phyloP scores from a whole-genome alignment of 2,888 invertebrate genomes.

The Zhuqinia jingwanae region DNA sequence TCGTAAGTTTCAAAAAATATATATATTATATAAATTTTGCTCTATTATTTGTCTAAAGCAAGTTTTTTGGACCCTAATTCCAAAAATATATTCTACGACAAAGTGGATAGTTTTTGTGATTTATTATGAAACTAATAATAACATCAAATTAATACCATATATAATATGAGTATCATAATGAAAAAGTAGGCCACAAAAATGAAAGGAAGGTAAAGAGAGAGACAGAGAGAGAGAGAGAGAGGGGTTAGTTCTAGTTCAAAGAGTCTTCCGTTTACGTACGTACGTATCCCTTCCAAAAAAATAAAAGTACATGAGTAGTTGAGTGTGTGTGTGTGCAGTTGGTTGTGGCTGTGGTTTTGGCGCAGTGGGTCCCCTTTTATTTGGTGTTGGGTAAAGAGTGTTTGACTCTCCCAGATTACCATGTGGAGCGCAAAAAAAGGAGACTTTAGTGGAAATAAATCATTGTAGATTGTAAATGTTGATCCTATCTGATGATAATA shows the following conservation, averaged over 20 bases:
- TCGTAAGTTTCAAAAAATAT: constrained; percentile 57
- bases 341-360: background rate
- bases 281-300: too few species aligned
- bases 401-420: constrained; percentile 10
- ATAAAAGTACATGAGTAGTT: too few species aligned
- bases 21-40: constrained; percentile 2
- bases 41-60: too few species aligned
- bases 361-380: constrained; percentile 1
- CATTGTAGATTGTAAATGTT: constrained; percentile 52
- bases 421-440: constrained; percentile 16
- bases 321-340: background rate
- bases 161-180: background rate
- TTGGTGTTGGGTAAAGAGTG: background rate
- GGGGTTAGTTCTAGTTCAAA: constrained; percentile 5
- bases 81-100: background rate
- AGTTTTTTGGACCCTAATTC: too few species aligned
- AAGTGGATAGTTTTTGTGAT: constrained; percentile 11
- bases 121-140: constrained; percentile 32
- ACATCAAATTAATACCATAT: constrained; percentile 5
- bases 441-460: constrained; percentile 46
- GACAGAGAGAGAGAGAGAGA: background rate
- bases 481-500: constrained; percentile 60
- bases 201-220: background rate
- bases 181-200: too few species aligned
- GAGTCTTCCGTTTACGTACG: background rate